Conservation (phyloP, 2,888 invertebrate genomes). For the Abrostola triplasia region DNA sequence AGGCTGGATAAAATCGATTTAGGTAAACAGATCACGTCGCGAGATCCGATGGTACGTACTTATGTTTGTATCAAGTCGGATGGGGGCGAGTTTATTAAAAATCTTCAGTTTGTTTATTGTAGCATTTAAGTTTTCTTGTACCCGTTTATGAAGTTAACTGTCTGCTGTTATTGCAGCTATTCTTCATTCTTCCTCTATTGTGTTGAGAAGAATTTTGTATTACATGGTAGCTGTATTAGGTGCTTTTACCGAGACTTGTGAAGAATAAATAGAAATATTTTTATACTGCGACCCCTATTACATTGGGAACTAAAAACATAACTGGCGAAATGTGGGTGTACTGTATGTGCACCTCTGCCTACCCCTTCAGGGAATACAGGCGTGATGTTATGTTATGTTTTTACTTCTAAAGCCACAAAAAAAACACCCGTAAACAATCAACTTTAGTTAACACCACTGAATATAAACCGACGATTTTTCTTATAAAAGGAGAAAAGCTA, state of each 20-base stretch:
- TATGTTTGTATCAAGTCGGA: slow-evolving; percentile 39
- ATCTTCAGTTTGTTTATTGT: slow-evolving; percentile 36
- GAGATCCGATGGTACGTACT: slow-evolving; percentile 38
- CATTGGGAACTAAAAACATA: too few species aligned
- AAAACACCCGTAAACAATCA: too few species aligned
- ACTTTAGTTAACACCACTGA: not conserved
- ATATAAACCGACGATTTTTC: not conserved
- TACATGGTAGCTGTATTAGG: too few species aligned
- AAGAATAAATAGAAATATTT: too few species aligned
- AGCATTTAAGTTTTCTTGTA: not conserved
- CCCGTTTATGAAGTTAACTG: not conserved
- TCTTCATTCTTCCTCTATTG: not conserved
- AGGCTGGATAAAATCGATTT: slow-evolving; percentile 9
- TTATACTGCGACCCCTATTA: too few species aligned
- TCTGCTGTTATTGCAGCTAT: not conserved
- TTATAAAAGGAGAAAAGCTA: not conserved
- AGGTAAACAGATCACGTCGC: slow-evolving; percentile 41
- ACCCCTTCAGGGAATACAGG: too few species aligned
- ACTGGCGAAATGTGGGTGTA: too few species aligned
- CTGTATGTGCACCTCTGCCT: too few species aligned
- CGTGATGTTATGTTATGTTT: too few species aligned
- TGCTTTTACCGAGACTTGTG: too few species aligned
- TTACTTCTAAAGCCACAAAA: too few species aligned
- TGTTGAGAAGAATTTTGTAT: too few species aligned
- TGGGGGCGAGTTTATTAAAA: slow-evolving; percentile 45